Conservation (phyloP, 2,113 vertebrate species). For the Corythornis cristatus region DNA sequence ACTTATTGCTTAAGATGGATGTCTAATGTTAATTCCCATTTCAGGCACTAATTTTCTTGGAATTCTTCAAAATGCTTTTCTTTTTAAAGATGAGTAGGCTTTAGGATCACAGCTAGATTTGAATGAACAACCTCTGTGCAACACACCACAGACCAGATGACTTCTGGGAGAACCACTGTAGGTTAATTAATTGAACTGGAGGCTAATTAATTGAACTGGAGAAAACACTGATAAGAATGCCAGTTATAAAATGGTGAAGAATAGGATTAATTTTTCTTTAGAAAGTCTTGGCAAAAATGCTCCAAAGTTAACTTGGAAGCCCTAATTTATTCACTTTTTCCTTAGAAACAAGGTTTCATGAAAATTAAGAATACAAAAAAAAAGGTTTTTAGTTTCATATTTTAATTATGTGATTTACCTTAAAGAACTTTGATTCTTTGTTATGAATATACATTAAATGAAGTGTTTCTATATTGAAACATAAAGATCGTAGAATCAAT, state of each 20-base stretch:
- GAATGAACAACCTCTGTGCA: background rate
- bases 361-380: background rate
- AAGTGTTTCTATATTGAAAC: background rate
- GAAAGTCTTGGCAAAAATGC: background rate
- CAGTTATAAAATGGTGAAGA: background rate
- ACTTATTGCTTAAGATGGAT: background rate
- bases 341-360: background rate
- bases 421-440: background rate
- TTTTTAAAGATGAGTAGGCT: background rate
- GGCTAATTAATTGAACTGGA: background rate
- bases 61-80: background rate
- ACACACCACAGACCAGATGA: background rate
- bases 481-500: background rate
- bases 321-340: background rate
- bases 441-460: background rate
- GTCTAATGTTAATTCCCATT: background rate
- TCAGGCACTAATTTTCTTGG: background rate
- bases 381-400: background rate
- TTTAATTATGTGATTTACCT: background rate
- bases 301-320: background rate
- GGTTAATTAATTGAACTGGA: constrained; percentile 28
- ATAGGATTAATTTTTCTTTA: background rate
- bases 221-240: background rate
- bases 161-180: background rate
- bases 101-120: background rate